Base-by-base conservation (phyloP, 1,140 invertebrate species). In the Lordiphosa mommai region DNA sequence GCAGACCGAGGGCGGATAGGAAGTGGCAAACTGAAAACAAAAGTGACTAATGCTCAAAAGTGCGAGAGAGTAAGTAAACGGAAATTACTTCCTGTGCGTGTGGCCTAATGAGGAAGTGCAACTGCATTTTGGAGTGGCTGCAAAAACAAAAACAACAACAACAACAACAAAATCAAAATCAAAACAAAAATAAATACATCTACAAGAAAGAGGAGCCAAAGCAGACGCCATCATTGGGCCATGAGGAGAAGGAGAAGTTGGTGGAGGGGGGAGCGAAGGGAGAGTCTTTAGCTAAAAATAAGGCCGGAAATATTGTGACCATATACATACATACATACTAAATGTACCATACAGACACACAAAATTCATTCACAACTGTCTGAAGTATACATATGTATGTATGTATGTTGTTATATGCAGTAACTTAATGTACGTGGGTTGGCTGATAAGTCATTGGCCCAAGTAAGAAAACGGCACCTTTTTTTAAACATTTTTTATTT, bases 301-400 rank as follows among this genome's bases (percentile, higher is more conserved):
- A 60, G 77, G 63, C 77, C 77, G 77, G 77, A 84, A 84, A 72
- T 84, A 84, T 68, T 76, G 76, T 76, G 76, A 57, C 67, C 69
- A 84, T 72, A 80, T 73, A 58, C 29, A 48, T 47, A 65, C 47
- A 50, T 32, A 38, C 27, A n/a, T n/a, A n/a, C n/a, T n/a, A n/a
- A n/a, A n/a, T n/a, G n/a, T n/a, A n/a, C n/a, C n/a, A n/a, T n/a
- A n/a, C n/a, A n/a, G n/a, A n/a, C n/a, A n/a, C n/a, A n/a, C n/a
- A n/a, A n/a, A n/a, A n/a, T n/a, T n/a, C n/a, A n/a, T n/a, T n/a
- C n/a, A n/a, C n/a, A n/a, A n/a, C n/a, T n/a, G n/a, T n/a, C n/a
- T n/a, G n/a, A n/a, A n/a, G n/a, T n/a, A 38, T 50, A 43, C 41
- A 36, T 33, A 46, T 13, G 48, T 34, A 47, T 23, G 41, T 40